Conservation (phyloP, 2,113 vertebrate species). For the Ctenomys sociabilis region DNA sequence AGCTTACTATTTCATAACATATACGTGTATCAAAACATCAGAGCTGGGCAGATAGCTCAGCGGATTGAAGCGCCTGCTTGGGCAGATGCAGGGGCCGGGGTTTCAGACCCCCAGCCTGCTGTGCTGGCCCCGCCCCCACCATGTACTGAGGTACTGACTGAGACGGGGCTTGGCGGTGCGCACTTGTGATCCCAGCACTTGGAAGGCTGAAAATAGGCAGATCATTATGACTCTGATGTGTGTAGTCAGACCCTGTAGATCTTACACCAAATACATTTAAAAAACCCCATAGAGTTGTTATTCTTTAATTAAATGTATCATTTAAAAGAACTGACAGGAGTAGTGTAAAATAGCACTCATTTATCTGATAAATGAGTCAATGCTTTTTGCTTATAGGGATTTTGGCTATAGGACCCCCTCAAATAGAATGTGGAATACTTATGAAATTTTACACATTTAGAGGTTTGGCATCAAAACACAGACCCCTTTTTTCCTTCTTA, state of each 20-base stretch:
- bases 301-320: neutral
- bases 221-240: too few relatives aligned
- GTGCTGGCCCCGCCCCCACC: too few relatives aligned
- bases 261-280: too few relatives aligned
- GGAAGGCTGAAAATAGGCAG: too few relatives aligned
- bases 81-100: too few relatives aligned
- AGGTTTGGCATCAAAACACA: neutral
- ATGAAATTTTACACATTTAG: neutral
- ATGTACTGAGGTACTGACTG: too few relatives aligned
- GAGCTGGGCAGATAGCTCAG: too few relatives aligned
- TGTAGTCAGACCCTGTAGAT: too few relatives aligned
- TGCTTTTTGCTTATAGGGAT: neutral
- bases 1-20: neutral
- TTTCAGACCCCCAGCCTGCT: too few relatives aligned
- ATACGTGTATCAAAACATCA: neutral
- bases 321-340: neutral
- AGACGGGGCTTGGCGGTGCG: too few relatives aligned
- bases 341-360: neutral
- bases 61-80: too few relatives aligned
- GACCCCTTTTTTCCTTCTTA: constrained; percentile 3
- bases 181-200: too few relatives aligned
- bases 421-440: neutral
- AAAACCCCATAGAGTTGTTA: neutral
- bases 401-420: neutral
- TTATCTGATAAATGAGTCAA: neutral